These are phyloP conservation scores for Hippocampus barbouri DNA, from an alignment of 2,113 vertebrate species.

Conservation along the genomic window DNA sequence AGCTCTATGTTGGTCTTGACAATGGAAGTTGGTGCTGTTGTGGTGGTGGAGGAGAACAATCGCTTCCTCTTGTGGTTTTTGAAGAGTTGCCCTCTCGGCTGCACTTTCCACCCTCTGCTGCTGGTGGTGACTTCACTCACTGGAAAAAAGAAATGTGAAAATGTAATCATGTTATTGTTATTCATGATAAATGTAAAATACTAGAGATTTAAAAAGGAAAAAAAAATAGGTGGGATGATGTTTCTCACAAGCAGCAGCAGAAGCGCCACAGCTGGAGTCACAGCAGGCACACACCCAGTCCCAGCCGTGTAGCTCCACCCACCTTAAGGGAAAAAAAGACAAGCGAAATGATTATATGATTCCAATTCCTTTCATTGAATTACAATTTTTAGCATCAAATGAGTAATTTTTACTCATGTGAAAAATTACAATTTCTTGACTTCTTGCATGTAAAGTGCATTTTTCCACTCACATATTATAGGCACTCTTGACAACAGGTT, in stretches of 20 bases:
- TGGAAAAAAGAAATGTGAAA: slow-evolving; percentile 10
- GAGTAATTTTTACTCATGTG: no score
- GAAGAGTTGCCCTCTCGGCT: slow-evolving; percentile 10
- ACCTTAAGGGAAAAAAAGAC: slow-evolving; percentile 44
- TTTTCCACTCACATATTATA: no score
- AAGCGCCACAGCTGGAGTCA: slow-evolving; percentile 55
- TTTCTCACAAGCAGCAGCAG: slow-evolving; percentile 41
- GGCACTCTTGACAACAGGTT: no score
- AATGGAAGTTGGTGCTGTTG: not conserved
- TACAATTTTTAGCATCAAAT: no score
- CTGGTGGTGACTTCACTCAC: slow-evolving; percentile 51
- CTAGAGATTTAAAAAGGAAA: not conserved
- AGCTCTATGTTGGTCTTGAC: not conserved
- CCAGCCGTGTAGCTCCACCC: slow-evolving; percentile 64
- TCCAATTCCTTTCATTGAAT: no score
- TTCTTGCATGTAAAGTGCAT: no score
- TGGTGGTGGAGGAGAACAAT: not conserved
- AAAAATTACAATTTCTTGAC: no score
- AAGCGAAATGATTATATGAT: not conserved
- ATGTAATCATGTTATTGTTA: not conserved
- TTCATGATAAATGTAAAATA: not conserved
- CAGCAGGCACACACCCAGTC: slow-evolving; percentile 64
- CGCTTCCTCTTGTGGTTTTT: slow-evolving; percentile 8
- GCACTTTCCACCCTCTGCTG: slow-evolving; percentile 46
- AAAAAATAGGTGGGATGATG: not conserved